These are phyloP conservation scores for Parascotia fuliginaria DNA, from an alignment of 2,888 invertebrate species.

Conservation along the genomic window DNA sequence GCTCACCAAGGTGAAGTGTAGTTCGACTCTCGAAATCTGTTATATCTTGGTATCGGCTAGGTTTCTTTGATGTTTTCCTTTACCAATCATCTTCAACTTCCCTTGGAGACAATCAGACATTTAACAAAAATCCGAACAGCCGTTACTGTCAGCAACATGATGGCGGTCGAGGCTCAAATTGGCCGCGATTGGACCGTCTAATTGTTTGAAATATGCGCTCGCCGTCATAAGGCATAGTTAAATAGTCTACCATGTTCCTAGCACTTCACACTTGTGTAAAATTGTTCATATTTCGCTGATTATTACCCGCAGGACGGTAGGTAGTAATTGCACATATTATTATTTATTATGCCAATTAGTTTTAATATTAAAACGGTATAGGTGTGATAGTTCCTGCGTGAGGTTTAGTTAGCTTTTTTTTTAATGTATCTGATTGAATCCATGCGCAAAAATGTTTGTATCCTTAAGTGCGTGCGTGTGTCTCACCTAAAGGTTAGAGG, in stretches of 20 bases:
- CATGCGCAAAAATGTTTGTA: too few relatives aligned
- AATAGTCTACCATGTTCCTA: slow-evolving; percentile 35
- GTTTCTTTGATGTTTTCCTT: too few relatives aligned
- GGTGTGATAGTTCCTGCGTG: background rate
- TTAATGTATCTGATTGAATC: too few relatives aligned
- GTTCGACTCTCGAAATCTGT: too few relatives aligned
- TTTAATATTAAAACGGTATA: background rate
- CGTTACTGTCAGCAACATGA: slow-evolving; percentile 41
- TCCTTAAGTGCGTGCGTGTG: too few relatives aligned
- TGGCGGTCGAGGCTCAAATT: slow-evolving; percentile 62
- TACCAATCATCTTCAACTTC: too few relatives aligned
- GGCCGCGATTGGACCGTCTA: slow-evolving; percentile 72
- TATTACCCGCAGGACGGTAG: background rate
- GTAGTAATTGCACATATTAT: slow-evolving; percentile 23
- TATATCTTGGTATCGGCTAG: too few relatives aligned
- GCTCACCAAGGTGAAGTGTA: too few relatives aligned
- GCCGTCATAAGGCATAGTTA: slow-evolving; percentile 61
- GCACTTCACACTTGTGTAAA: slow-evolving; percentile 33
- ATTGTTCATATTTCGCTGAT: slow-evolving; percentile 23
- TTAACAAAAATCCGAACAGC: background rate
- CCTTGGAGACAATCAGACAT: background rate
- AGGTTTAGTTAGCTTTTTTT: too few relatives aligned
- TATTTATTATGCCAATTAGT: slow-evolving; percentile 17
- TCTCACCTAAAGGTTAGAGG: too few relatives aligned
- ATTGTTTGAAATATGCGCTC: slow-evolving; percentile 79